Conservation (phyloP, 2,113 vertebrate genomes). For the Hemibagrus wyckioides region DNA sequence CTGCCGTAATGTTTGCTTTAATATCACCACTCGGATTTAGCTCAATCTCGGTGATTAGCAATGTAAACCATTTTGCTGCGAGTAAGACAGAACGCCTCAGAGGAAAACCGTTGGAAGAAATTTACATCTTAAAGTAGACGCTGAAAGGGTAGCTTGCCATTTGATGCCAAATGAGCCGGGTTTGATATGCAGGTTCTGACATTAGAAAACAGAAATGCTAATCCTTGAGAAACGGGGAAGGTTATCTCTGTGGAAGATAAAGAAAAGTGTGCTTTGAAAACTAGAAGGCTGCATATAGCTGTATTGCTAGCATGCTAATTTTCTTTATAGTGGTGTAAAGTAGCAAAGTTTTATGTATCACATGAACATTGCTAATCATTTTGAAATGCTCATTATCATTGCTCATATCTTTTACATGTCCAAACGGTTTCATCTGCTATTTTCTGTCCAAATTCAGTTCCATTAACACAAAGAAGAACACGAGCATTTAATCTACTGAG, state of each 20-base stretch:
- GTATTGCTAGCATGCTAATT: neutral
- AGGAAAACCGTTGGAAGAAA: slow-evolving; percentile 62
- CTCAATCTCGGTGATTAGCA: neutral
- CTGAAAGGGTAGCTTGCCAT: slow-evolving; percentile 57
- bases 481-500: neutral
- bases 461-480: neutral
- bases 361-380: neutral
- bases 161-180: slow-evolving; percentile 40
- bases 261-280: neutral
- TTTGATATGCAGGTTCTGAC: slow-evolving; percentile 62
- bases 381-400: neutral
- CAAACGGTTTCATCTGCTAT: neutral
- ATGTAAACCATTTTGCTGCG: slow-evolving; percentile 63
- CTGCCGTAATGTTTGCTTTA: neutral
- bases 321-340: neutral
- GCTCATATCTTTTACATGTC: neutral
- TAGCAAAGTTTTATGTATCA: neutral
- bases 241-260: neutral
- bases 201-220: slow-evolving; percentile 61
- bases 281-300: neutral
- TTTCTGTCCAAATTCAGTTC: neutral
- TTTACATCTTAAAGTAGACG: slow-evolving; percentile 55
- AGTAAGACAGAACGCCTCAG: slow-evolving; percentile 66
- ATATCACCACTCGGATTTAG: neutral
- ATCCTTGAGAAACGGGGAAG: slow-evolving; percentile 52